Base-by-base conservation (phyloP, 2,888 invertebrate species). In the Perithous albicinctus region DNA sequence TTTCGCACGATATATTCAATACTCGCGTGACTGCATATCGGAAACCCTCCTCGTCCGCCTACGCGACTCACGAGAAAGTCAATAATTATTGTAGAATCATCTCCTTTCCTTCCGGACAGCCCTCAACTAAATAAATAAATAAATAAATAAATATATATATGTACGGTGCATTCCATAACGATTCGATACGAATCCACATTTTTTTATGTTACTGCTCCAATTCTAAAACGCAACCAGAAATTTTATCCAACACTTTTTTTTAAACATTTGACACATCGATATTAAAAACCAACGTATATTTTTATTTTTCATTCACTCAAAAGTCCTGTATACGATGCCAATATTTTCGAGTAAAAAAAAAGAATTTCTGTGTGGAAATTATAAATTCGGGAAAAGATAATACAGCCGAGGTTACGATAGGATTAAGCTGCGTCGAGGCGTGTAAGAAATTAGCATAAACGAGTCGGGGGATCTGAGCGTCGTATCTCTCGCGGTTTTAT, bases 21-120 rank as follows among this genome's bases (percentile, higher is more conserved):
- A 43, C 23, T 43, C 43, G 43, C 10, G 43, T 26, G 23, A 43
- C 43, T 41, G n/a, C 35, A 18, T 20, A 38, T 69, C 51, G 18
- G 7, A 35, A 48, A 54, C 46, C 61, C 32, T 81, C 69, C 35
- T 73, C 73, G 18, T 7, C 73, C 78, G 32, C 78, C 73, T 29
- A 77, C 54, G 56, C 29, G 69, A 43, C 67, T 56, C 54, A 38
- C 61, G 77, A 66, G 81, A 81, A 81, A 81, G 77, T 80, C 61
- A 35, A 46, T 73, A 41, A 67, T 64, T 38, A 18, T 35, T 43
- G 54, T 63, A 67, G 67, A 51, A 61, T 56, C 77, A 56, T 73
- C 61, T 56, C n/a, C n/a, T n/a, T n/a, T 70, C 59, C 78, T 75
- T 66, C 70, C 78, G 69, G n/a, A n/a, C n/a, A n/a, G n/a, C n/a